These are phyloP conservation scores for Eumacrocentrus americanus DNA, from an alignment of 2,888 invertebrate genomes.

Conservation along the genomic window DNA sequence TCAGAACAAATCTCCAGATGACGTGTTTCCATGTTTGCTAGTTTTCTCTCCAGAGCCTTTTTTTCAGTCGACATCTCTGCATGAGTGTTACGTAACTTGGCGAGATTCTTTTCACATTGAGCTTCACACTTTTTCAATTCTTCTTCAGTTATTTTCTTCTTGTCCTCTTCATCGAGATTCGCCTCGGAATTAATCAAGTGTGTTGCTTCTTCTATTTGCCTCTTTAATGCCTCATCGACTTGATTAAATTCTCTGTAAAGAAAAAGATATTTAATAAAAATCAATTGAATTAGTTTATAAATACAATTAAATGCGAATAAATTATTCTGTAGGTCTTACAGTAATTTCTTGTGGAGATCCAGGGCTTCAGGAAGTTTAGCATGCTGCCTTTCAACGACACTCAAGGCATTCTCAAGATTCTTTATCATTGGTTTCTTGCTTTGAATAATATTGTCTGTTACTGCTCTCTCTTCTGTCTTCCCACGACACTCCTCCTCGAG, in stretches of 20 bases:
- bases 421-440: slow-evolving; percentile 41
- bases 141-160: slow-evolving; percentile 28
- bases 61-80: slow-evolving; percentile 38
- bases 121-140: slow-evolving; percentile 24
- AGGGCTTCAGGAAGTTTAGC: slow-evolving; percentile 34
- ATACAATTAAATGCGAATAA: too few relatives aligned
- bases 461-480: slow-evolving; percentile 38
- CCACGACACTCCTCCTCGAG: slow-evolving; percentile 35
- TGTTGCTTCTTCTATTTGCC: slow-evolving; percentile 32
- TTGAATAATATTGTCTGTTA: slow-evolving; percentile 37
- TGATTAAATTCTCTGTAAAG: slow-evolving; percentile 32
- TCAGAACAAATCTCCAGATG: slow-evolving; percentile 33
- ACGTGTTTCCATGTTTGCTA: slow-evolving; percentile 28
- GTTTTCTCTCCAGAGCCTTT: slow-evolving; percentile 29
- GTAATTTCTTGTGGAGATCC: slow-evolving; percentile 30
- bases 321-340: too few relatives aligned
- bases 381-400: slow-evolving; percentile 35
- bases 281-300: too few relatives aligned
- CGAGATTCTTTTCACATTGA: slow-evolving; percentile 36
- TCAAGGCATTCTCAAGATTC: slow-evolving; percentile 32
- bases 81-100: slow-evolving; percentile 27
- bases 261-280: neutral
- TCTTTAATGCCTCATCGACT: slow-evolving; percentile 29
- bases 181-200: slow-evolving; percentile 13
- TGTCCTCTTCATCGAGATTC: slow-evolving; percentile 27